phyloP scores from a whole-genome alignment of 2,113 vertebrate species.

The Pseudolaguvia tuberculata region DNA sequence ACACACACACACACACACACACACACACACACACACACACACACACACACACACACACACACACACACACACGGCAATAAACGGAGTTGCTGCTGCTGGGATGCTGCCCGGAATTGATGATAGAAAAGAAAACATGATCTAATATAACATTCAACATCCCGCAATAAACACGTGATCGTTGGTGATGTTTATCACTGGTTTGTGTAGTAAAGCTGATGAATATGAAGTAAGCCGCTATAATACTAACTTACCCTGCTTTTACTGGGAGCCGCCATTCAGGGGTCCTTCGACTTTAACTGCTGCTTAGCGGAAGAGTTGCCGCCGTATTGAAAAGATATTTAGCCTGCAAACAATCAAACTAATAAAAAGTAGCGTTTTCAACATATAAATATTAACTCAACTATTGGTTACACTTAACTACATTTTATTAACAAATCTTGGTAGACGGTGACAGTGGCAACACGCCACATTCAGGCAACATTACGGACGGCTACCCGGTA shows the following conservation, averaged over 20 bases:
- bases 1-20: too few species aligned
- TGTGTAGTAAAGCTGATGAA: neutral
- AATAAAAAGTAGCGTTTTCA: neutral
- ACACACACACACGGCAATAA: too few species aligned
- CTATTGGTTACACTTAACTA: neutral
- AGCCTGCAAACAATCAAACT: neutral
- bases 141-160: too few species aligned
- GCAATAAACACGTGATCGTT: neutral
- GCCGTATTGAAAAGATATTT: neutral
- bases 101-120: too few species aligned
- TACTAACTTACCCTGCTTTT: slow-evolving; percentile 43
- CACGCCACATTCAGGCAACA: neutral
- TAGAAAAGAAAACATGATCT: too few species aligned
- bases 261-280: slow-evolving; percentile 53
- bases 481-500: slow-evolving; percentile 16
- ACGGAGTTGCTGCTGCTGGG: too few species aligned
- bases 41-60: too few species aligned
- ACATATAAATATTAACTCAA: neutral
- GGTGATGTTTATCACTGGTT: neutral
- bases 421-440: neutral
- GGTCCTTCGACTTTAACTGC: slow-evolving; percentile 49
- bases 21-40: too few species aligned
- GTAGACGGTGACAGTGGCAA: neutral
- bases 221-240: neutral
- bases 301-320: too few species aligned